Evolutionary conservation across 2,113 vertebrate species (phyloP), one percentile per base, ranked within the genome.

Genomic region (Pedetes capensis): DNA sequence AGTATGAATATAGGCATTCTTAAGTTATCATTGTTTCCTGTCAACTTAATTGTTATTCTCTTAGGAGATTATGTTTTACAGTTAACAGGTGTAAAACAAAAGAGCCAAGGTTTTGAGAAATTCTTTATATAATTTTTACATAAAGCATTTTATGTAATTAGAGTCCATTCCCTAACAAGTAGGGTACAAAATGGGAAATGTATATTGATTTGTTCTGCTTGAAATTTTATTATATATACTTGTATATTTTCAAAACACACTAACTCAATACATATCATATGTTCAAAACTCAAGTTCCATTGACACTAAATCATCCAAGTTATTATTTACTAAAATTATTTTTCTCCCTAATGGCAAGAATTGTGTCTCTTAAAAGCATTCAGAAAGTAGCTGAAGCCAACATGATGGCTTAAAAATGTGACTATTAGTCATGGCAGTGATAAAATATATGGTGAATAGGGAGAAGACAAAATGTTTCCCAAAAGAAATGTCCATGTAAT

Each of bases 241-340:
- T 68, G 76, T 49, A 18, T 39, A 75, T 82, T 95, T 93, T 96
- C 34, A 92, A 88, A 94, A 44, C 13, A 59, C 51, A 32, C 14
- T 69, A 32, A 55, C n/a, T 83, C 34, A 68, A 8, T 83, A 72
- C 66, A 76, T 79, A 78, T 78, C 29, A 90, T 22, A 14, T 88
- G 57, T 87, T 49, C 59, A 94, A 88, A 96, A 82, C 42, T 84
- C 0, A 34, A 55, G 51, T 71, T 20, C 34, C 39, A 51, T 78
- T 44, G 18, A 51, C 29, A 71, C 27, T 25, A 61, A 89, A 72
- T 89, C n/a, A 87, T 90, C 95, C 76, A 34, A 95, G 11, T 85
- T 68, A 71, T 90, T 95, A 61, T 87, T 97, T 90, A 93, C 32
- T 53, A 18, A 94, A 94, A 89, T 74, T 78, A 11, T 44, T 66